These are phyloP conservation scores for Echeneis naucrates DNA, from an alignment of 2,797 vertebrate genomes.

Conservation along the genomic window DNA sequence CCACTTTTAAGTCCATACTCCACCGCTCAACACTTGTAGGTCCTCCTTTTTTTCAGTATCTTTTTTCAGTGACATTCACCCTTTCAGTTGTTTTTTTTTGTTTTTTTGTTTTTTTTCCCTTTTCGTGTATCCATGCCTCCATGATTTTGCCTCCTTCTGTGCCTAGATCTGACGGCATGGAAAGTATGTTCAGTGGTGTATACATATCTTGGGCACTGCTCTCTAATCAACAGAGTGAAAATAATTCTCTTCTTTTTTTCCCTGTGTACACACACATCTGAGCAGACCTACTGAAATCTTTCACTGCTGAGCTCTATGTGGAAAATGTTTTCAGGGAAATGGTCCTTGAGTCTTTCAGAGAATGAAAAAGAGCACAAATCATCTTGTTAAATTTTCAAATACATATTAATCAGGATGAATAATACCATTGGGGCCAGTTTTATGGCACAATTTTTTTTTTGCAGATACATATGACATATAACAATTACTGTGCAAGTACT, in stretches of 20 bases:
- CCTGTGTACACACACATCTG: constrained; percentile 29
- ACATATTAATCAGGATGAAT: constrained; percentile 71
- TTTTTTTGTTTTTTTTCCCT: constrained; percentile 7
- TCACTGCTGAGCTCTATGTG: constrained; percentile 55
- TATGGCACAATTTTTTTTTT: constrained; percentile 53
- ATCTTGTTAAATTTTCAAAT: constrained; percentile 65
- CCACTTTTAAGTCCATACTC: no score
- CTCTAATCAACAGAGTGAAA: constrained; percentile 64
- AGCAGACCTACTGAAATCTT: constrained; percentile 54
- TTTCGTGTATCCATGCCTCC: constrained; percentile 6
- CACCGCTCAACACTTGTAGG: background rate
- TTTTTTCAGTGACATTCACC: constrained; percentile 1
- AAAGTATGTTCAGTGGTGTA: constrained; percentile 62
- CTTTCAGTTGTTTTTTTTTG: constrained; percentile 5
- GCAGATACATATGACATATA: constrained; percentile 41
- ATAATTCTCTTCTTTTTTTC: constrained; percentile 41
- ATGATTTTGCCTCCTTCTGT: constrained; percentile 30
- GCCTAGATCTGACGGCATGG: constrained; percentile 56
- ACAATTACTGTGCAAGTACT: constrained; percentile 28
- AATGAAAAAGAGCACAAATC: constrained; percentile 54
- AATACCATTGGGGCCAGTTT: constrained; percentile 53
- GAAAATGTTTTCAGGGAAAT: constrained; percentile 56
- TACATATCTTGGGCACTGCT: constrained; percentile 58
- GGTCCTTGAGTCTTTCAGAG: constrained; percentile 36
- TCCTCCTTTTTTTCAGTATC: constrained; percentile 9